Base-by-base conservation (phyloP, 1,140 invertebrate species). In the Apocrypta bakeri region DNA sequence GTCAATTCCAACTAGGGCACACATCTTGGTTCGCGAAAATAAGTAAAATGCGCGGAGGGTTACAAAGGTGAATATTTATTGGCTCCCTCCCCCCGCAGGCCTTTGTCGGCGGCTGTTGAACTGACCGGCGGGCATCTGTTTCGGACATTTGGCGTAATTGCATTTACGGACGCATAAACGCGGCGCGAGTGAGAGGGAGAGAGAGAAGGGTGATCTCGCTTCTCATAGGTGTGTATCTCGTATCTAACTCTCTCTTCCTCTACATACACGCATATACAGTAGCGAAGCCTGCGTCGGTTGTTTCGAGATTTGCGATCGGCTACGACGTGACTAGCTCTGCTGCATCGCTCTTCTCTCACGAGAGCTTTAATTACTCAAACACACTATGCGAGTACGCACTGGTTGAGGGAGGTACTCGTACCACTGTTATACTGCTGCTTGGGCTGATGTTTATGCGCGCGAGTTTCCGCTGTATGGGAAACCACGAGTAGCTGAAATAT, bases 91-190 rank as follows among this genome's bases (percentile, higher is more conserved):
- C 17, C 24, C 24, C 63, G 27, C 24, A 29, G 63, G 63, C 63
- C 24, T 66, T 66, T 66, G 27, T 56, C 40, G 61, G 40, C n/a
- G 9, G 37, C 61, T 14, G 66, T 12, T 27, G 42, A 82, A 88
- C 85, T 89, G 87, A 88, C 89, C 89, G 87, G 85, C 85, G 86
- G 88, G 87, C 88, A 89, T 89, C 89, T 90, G 89, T 87, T 88
- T 87, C 86, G 88, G 89, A 90, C 89, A 88, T 89, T 89, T 87
- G 82, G 85, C 87, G 87, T 90, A 89, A 90, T 90, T 90, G 88
- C 89, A 88, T 89, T 90, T 89, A 86, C 88, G 48, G 69, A 66
- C 31, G 24, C 79, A 33, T 31, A 64, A 77, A 66, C n/a, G n/a
- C 63, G 63, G 8, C 6, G 9, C 6, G 9, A 14, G 33, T 4